Evolutionary conservation across 2,888 invertebrate species (phyloP).

Genomic region (Erebia palarica): DNA sequence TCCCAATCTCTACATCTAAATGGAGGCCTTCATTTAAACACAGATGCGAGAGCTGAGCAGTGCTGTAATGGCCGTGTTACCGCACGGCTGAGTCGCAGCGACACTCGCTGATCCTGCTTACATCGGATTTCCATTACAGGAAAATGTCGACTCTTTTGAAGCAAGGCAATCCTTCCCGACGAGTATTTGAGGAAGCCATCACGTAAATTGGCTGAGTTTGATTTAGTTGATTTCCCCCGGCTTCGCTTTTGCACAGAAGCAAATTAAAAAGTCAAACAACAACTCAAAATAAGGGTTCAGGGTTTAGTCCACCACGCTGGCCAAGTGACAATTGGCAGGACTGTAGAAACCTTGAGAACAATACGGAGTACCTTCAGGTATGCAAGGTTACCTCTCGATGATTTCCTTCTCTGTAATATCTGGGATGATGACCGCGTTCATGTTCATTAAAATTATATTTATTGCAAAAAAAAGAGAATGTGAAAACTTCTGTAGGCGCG

Average conservation of each 20-base stretch:
- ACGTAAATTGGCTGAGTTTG: neutral
- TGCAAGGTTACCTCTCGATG: no score
- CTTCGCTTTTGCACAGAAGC: neutral
- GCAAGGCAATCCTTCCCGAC: neutral
- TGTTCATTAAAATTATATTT: no score
- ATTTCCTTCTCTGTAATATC: no score
- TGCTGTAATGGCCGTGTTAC: neutral
- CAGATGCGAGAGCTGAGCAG: neutral
- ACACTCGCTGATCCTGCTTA: neutral
- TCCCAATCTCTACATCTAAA: neutral
- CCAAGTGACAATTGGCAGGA: no score
- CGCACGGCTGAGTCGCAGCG: neutral
- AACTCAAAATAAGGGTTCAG: no score
- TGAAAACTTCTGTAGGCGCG: no score
- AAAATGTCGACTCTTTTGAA: neutral
- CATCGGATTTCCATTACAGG: conserved; percentile 7
- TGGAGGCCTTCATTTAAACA: neutral
- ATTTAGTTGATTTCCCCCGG: neutral
- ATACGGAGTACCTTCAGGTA: no score
- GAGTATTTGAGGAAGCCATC: neutral
- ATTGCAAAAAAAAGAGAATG: no score
- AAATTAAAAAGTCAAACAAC: no score
- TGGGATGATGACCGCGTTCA: no score
- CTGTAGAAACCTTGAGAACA: no score
- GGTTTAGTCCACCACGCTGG: no score